Percentiles rank a stretch among this genome's conserved stretches.
Conservation (phyloP, 2,888 invertebrate genomes). For the Spilarctia lutea region DNA sequence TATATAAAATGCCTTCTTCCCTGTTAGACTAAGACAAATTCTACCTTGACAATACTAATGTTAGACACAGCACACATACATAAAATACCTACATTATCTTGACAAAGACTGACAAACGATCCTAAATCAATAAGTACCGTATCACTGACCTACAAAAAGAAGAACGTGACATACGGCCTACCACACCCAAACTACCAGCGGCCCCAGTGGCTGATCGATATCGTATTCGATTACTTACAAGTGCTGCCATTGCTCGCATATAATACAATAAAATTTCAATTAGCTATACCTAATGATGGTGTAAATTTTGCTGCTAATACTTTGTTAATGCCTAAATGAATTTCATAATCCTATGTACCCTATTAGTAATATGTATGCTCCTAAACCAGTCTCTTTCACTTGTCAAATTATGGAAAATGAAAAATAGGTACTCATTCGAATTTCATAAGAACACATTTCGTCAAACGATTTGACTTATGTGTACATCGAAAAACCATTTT, state of each 20-base stretch:
- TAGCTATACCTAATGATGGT: not conserved
- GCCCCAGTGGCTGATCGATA: not conserved
- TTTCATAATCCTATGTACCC: not conserved
- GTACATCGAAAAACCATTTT: not conserved
- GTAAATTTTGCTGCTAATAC: not conserved
- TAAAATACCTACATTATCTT: not conserved
- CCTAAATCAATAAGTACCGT: not conserved
- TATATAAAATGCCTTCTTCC: not conserved
- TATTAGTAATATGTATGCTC: not conserved
- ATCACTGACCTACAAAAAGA: conserved; percentile 9
- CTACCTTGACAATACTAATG: not conserved
- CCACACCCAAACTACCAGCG: not conserved
- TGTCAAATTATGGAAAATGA: not conserved
- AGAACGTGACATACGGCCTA: conserved; percentile 1
- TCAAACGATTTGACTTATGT: not conserved
- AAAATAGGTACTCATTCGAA: not conserved
- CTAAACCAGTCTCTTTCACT: not conserved
- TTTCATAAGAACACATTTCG: not conserved
- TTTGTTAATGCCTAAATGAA: not conserved
- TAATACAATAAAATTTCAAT: not conserved
- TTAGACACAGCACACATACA: not conserved
- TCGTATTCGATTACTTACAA: not conserved
- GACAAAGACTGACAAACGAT: not conserved
- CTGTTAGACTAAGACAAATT: not conserved
- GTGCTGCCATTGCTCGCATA: not conserved